phyloP scores from a whole-genome alignment of 1,140 invertebrate species.

The Drosophila sproati region DNA sequence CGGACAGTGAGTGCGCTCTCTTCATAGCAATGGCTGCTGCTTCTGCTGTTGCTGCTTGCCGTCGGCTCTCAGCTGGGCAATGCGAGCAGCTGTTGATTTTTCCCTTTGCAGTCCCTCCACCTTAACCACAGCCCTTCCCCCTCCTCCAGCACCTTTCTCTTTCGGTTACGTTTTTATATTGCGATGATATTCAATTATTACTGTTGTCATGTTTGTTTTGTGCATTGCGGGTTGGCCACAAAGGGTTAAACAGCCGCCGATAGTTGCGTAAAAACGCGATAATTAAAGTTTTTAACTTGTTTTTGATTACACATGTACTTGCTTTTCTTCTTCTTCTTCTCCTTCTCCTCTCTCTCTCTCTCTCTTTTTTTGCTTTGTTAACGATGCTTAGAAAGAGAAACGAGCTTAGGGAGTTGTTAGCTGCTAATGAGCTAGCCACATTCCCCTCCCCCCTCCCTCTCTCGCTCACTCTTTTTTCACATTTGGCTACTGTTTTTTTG shows the following conservation, averaged over 20 bases:
- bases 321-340: not conserved
- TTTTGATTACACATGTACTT: slow-evolving; percentile 56
- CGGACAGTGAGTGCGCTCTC: not conserved
- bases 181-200: slow-evolving; percentile 83
- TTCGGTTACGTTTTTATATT: slow-evolving; percentile 66
- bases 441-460: not conserved
- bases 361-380: slow-evolving; percentile 27
- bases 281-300: slow-evolving; percentile 81
- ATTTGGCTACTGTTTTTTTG: slow-evolving; percentile 51
- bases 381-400: slow-evolving; percentile 20
- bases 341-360: too few species aligned
- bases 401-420: slow-evolving; percentile 54
- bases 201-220: slow-evolving; percentile 79
- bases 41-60: slow-evolving; percentile 20
- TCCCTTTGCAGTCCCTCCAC: slow-evolving; percentile 23
- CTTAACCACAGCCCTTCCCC: slow-evolving; percentile 19
- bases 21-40: slow-evolving; percentile 72
- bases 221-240: slow-evolving; percentile 62
- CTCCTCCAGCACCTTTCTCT: not conserved
- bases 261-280: slow-evolving; percentile 81
- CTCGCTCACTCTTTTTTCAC: slow-evolving; percentile 5
- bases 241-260: slow-evolving; percentile 74
- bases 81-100: slow-evolving; percentile 76
- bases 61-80: slow-evolving; percentile 41
- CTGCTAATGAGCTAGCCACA: slow-evolving; percentile 63